Percentiles rank a stretch among this genome's conserved stretches.
Conservation (phyloP, 2,113 vertebrate species). For the Montifringilla adamsi region DNA sequence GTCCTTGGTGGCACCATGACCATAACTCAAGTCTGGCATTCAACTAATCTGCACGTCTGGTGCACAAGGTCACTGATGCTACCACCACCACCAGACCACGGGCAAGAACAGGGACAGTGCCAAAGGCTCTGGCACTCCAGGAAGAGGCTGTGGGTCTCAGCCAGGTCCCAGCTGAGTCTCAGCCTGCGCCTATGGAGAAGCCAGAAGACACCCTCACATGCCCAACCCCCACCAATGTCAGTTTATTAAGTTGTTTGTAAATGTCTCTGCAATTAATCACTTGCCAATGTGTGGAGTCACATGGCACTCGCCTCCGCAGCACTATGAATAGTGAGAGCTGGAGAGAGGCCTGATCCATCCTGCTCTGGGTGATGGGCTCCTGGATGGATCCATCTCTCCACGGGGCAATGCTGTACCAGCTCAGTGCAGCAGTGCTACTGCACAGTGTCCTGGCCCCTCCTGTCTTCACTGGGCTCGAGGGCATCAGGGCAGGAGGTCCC, state of each 20-base stretch:
- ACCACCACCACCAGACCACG: not conserved
- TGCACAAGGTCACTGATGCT: not conserved
- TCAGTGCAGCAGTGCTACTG: not conserved
- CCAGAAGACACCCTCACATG: not conserved
- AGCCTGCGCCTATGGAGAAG: not conserved
- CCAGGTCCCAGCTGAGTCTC: not conserved
- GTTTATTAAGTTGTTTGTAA: slow-evolving; percentile 11
- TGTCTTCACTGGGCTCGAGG: not conserved
- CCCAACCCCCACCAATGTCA: not conserved
- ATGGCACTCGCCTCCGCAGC: not conserved
- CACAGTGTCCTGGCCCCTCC: not conserved
- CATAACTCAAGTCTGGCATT: not conserved
- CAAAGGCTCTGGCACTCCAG: rapidly evolving
- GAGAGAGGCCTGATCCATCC: not conserved
- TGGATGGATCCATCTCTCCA: not conserved
- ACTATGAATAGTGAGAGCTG: not conserved
- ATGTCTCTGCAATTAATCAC: slow-evolving; percentile 18
- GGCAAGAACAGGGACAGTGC: not conserved
- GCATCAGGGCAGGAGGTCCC: rapidly evolving
- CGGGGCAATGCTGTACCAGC: not conserved
- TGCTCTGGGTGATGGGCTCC: not conserved
- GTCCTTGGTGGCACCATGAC: not conserved
- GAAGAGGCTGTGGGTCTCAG: not conserved
- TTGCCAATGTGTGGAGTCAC: not conserved
- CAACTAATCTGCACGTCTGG: not conserved